A percentile compares a stretch with the other conserved stretches of the same genome.
Conservation (phyloP, 2,888 invertebrate genomes). For the Listrodromus nycthemerus region DNA sequence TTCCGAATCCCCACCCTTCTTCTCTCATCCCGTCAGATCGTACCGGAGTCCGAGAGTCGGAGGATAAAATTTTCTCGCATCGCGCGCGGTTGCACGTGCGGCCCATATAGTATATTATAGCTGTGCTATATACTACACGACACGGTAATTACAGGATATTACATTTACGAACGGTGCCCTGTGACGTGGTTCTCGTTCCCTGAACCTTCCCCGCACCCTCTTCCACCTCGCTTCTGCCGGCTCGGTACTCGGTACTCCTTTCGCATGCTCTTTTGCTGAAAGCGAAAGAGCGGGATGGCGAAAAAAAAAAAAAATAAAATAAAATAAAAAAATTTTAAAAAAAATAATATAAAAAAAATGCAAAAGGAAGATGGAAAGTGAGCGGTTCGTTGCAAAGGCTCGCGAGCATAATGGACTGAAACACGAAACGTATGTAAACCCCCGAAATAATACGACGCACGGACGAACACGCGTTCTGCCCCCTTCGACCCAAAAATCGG, state of each 20-base stretch:
- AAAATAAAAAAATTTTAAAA: constrained; percentile 28
- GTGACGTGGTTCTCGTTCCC: constrained; percentile 70
- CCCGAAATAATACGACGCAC: constrained; percentile 77
- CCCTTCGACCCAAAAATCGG: constrained; percentile 68
- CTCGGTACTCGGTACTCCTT: constrained; percentile 49
- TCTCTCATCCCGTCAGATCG: neutral
- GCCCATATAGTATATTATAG: constrained; percentile 42
- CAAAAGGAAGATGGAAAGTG: constrained; percentile 50
- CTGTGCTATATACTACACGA: constrained; percentile 61
- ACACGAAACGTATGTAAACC: constrained; percentile 78
- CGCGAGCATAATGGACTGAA: constrained; percentile 75
- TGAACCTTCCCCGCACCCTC: constrained; percentile 44
- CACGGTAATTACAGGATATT: constrained; percentile 77
- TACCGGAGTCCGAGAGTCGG: constrained; percentile 36
- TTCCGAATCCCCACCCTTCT: neutral
- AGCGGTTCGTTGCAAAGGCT: constrained; percentile 59
- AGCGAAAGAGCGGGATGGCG: constrained; percentile 38
- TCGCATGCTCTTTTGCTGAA: constrained; percentile 59
- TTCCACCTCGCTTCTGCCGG: constrained; percentile 47
- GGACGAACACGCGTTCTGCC: constrained; percentile 56
- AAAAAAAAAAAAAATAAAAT: constrained; percentile 29
- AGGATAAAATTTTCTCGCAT: constrained; percentile 60
- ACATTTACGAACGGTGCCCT: constrained; percentile 75
- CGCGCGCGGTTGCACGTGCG: constrained; percentile 60
- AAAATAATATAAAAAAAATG: constrained; percentile 31